Evolutionary conservation across 2,113 vertebrate genomes (phyloP), one percentile per base, ranked within the genome.

Genomic region (Thamnaconus septentrionalis): DNA sequence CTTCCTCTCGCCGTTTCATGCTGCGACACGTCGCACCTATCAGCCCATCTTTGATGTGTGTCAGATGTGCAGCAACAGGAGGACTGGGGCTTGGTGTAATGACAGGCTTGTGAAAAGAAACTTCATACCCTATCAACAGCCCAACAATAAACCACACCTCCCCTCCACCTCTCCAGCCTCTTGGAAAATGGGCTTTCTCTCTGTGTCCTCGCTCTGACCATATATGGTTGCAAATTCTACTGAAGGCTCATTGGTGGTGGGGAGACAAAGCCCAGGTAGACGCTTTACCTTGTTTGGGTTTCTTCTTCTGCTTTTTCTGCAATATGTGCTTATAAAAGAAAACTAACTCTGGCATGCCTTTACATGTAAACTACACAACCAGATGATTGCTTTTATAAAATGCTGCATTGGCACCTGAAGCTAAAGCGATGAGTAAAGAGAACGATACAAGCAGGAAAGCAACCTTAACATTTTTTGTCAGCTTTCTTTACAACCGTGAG

Each of bases 171-270:
- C 71, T 59, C 9, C 4, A 52, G n/a, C 59, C 65, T 68, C n/a
- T 73, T 55, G 66, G 64, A 40, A 73, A 66, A 59, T 67, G 53
- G 48, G 18, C 53, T 53, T 49, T 59, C 67, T 43, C 10, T 66
- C 11, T 12, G 9, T 58, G 47, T 61, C 41, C 68, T 58, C 41
- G 69, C 57, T 87, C 47, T 89, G 71, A 81, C 91, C 89, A 81
- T 90, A 90, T 91, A 91, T 76, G 91, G 89, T 78, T 78, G 72
- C 60, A 69, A 83, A 67, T 59, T 66, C 56, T 67, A 53, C 8
- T 12, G 43, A 75, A 73, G 59, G 57, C 87, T 80, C 55, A 87
- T 88, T 88, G 86, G 83, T 75, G 62, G 72, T 66, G 54, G 41
- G 43, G 48, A 78, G 41, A 52, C 51, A 12, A 59, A 1, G 44